Evolutionary conservation across 2,888 invertebrate genomes (phyloP), one percentile per base, ranked within the genome.

Genomic region (Sisyra terminalis): DNA sequence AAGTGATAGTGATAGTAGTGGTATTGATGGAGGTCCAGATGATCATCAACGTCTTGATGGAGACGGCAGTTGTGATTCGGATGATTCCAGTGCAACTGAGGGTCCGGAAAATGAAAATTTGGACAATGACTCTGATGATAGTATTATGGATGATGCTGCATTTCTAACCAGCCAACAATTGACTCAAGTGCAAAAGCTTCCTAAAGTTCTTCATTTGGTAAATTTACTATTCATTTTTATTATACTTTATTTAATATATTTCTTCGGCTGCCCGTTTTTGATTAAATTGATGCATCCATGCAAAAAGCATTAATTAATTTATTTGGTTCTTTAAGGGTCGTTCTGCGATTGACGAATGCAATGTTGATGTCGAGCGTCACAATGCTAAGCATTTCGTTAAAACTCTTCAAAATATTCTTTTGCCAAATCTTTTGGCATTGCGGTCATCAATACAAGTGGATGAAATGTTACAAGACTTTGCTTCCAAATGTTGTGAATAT

Each of bases 401-500:
- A 54, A 82, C 81, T 0, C 57, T 90, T 16, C 76, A 76, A 46
- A 71, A 73, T 46, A 75, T 81, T 45, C 63, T 88, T 32, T 66
- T 93, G 9, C 88, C 89, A 0, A 78, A 80, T 54, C 65, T 92
- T 2, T 60, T 86, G 37, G 67, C 75, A 16, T 64, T 88, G 2
- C 70, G 83, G 47, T 85, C 85, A 50, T 83, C 86, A 44, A 80
- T 87, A 49, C 88, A 90, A 61, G 75, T 92, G 15, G 93, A 94
- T 55, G 87, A 89, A 58, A 82, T 85, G 0, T 70, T 94, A 60
- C 90, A 92, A 62, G 83, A 86, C 56, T 93, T 93, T 55, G 84
- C 93, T 2, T 90, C 92, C 0, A 78, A 83, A 47, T 87, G 89
- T 52, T 93, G 92, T 59, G 82, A 89, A 65, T 78, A 85, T 70